These are phyloP conservation scores for Illadopsis cleaveri DNA, from an alignment of 2,113 vertebrate genomes.

Conservation along the genomic window DNA sequence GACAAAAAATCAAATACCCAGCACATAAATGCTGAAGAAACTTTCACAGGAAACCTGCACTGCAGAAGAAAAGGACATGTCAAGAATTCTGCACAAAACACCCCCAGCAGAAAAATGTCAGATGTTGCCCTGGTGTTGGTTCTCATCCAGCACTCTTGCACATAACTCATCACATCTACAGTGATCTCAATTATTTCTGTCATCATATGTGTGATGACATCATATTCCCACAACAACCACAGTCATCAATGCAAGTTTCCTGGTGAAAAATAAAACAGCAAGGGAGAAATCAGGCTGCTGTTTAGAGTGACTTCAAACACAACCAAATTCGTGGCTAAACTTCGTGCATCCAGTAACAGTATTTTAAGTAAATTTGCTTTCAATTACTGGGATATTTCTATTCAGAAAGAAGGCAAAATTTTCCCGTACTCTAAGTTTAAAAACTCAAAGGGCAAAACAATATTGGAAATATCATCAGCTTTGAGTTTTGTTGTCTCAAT, in stretches of 20 bases:
- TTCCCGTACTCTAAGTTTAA: neutral
- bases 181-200: neutral
- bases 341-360: neutral
- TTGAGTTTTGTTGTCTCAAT: neutral
- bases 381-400: neutral
- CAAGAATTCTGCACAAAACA: neutral
- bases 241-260: neutral
- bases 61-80: fast-evolving
- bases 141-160: neutral
- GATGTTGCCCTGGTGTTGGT: neutral
- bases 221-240: neutral
- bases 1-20: neutral
- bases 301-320: neutral
- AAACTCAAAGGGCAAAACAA: neutral
- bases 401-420: neutral
- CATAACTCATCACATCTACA: neutral
- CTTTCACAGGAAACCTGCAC: neutral
- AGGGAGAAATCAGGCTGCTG: neutral
- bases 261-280: neutral
- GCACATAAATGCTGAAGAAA: neutral
- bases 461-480: neutral
- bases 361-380: neutral
- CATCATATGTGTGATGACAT: neutral
- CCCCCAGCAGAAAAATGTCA: neutral
- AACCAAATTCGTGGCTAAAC: neutral